Conservation (phyloP, 2,113 vertebrate genomes). For the Pantherophis guttatus region DNA sequence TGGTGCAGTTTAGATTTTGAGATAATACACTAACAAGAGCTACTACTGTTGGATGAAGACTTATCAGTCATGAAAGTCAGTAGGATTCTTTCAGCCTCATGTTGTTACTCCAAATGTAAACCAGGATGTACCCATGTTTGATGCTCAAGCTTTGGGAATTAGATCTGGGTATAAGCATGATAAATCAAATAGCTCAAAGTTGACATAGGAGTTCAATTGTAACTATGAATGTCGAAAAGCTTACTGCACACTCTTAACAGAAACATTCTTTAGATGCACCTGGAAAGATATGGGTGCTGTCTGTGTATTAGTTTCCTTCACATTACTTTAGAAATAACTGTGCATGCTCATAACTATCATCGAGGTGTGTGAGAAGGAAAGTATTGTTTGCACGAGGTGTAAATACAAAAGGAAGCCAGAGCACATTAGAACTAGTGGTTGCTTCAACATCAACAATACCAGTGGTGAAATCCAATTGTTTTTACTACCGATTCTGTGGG, state of each 20-base stretch:
- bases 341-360: background rate
- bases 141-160: background rate
- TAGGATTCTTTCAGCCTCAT: background rate
- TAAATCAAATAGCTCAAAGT: background rate
- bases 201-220: background rate
- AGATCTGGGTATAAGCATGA: background rate
- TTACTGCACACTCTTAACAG: background rate
- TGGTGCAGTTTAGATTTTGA: background rate
- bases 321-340: background rate
- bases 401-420: background rate
- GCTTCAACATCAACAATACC: background rate
- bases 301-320: background rate
- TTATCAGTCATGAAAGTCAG: background rate
- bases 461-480: too few relatives aligned
- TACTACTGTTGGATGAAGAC: background rate
- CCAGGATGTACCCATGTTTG: background rate
- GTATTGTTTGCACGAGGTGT: background rate
- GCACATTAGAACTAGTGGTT: background rate
- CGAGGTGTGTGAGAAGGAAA: background rate
- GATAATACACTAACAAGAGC: background rate
- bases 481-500: too few relatives aligned
- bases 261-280: background rate
- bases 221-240: background rate
- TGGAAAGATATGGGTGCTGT: background rate
- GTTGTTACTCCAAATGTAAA: background rate